Evolutionary conservation across 2,888 invertebrate species (phyloP).

Genomic region (Teleiodes luculella): DNA sequence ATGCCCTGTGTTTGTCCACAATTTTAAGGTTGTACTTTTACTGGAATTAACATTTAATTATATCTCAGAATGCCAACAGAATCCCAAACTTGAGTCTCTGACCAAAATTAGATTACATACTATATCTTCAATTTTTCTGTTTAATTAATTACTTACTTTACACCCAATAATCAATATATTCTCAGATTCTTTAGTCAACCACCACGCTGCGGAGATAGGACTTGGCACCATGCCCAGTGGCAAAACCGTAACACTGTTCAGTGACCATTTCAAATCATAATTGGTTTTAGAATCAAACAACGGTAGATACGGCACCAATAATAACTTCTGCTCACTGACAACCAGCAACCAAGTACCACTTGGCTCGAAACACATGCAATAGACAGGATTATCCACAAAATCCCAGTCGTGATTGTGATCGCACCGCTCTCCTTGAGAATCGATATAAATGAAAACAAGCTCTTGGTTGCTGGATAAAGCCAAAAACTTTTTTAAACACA

Average conservation of each 20-base stretch:
- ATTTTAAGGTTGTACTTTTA: no score
- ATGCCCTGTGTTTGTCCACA: no score
- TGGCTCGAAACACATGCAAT: conserved; percentile 90
- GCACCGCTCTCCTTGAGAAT: conserved; percentile 55
- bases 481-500: conserved; percentile 67
- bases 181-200: conserved; percentile 86
- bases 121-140: no score
- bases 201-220: conserved; percentile 84
- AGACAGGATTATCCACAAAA: conserved; percentile 73
- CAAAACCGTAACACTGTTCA: conserved; percentile 68
- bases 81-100: no score
- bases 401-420: conserved; percentile 70
- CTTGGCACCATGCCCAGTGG: conserved; percentile 57
- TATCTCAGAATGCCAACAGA: no score
- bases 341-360: conserved; percentile 87
- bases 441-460: conserved; percentile 61
- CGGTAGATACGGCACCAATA: conserved; percentile 72
- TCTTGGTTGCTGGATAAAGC: conserved; percentile 66
- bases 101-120: no score
- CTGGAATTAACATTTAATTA: no score
- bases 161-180: conserved; percentile 85
- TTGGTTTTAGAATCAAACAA: conserved; percentile 62
- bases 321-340: conserved; percentile 73
- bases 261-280: conserved; percentile 71
- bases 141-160: conserved; percentile 67